phyloP scores from a whole-genome alignment of 2,888 invertebrate genomes.

The Athrips mouffetella region DNA sequence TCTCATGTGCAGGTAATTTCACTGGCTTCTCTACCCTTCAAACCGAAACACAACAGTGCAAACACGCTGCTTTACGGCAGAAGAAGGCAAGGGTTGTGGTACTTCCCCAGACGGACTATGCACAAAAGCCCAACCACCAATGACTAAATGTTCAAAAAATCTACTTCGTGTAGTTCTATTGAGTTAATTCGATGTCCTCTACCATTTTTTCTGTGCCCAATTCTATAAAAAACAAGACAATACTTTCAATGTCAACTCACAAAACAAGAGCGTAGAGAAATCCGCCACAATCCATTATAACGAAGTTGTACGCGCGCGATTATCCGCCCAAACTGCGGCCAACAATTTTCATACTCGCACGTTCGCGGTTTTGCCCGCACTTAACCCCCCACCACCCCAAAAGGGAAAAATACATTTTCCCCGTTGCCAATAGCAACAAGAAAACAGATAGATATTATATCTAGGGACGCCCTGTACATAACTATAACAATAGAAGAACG shows the following conservation, averaged over 20 bases:
- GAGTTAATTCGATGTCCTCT: no score
- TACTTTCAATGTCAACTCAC: background rate
- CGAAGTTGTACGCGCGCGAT: background rate
- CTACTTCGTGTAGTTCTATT: no score
- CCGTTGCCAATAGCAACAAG: constrained; percentile 64
- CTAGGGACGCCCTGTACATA: constrained; percentile 52
- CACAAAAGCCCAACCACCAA: no score
- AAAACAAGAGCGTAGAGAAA: background rate
- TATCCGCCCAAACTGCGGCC: constrained; percentile 11
- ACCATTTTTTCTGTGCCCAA: no score
- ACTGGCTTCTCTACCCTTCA: no score
- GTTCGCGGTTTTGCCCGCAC: constrained; percentile 40
- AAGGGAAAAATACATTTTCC: constrained; percentile 61
- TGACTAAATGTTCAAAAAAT: no score
- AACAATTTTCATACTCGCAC: constrained; percentile 28
- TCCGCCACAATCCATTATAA: constrained; percentile 3
- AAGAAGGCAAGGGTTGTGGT: no score
- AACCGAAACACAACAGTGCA: no score
- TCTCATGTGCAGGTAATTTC: no score
- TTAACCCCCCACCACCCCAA: constrained; percentile 27
- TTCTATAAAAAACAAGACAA: no score
- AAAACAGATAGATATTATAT: constrained; percentile 63
- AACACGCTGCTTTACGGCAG: no score
- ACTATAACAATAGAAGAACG: constrained; percentile 35
- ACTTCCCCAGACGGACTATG: no score